Evolutionary conservation across 2,113 vertebrate genomes (phyloP), one percentile per base, ranked within the genome.

Genomic region (Leptodactylus fuscus): DNA sequence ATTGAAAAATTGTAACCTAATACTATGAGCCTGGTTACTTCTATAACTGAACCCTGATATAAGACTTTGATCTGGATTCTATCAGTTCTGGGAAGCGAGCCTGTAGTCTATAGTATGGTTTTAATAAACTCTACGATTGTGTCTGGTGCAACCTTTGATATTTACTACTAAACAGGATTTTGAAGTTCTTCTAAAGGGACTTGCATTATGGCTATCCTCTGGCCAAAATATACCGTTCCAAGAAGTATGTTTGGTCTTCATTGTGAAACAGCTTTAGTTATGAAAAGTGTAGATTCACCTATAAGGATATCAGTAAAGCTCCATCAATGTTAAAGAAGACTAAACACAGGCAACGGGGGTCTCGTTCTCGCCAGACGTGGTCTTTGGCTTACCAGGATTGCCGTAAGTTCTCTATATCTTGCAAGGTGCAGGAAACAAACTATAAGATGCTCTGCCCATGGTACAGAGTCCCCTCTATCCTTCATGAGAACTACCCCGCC

Each of bases 141-240:
- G 83, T 85, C 83, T 85, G 83, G 83, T 55, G 60, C 65, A 70
- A 85, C 49, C 4, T 36, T 85, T 85, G 44, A 62, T 58, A 55
- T 79, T 71, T 49, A 32, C 41, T 44, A 36, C 60, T 79, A 49
- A 67, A 41, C 38, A 41, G 41, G 62, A 58, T 70, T 24, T 60
- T 38, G 38, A 24, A 69, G 49, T 24, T 77, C 60, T 34, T 46
- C 58, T 48, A 76, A 11, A 44, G 79, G 38, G 81, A 44, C 36
- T 27, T 24, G 8, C 5, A 44, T 58, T 58, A 24, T 27, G 13
- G 55, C 22, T 24, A 60, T 62, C 22, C 62, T 11, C 55, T 9
- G 53, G 77, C 77, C 77, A 80, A 60, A 62, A 62, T 24, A 27
- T 8, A 44, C 27, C 15, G 18, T 22, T 80, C 62, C 22, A 34